A percentile compares a stretch with the other conserved stretches of the same genome.
Evolutionary conservation across 1,140 invertebrate species (phyloP).

Genomic region (Atta cephalotes): DNA sequence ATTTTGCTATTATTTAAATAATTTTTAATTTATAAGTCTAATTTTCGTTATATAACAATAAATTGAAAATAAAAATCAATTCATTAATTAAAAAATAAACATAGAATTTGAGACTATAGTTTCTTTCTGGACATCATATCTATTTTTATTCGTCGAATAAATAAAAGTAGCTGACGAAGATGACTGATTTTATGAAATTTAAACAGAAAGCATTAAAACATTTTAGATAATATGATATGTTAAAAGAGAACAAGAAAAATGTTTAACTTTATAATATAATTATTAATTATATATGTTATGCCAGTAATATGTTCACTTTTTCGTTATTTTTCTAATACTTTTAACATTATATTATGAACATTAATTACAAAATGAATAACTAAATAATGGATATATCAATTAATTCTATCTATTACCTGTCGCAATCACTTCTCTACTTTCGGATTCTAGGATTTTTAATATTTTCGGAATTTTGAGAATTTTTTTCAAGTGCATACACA

Average conservation of each 20-base stretch:
- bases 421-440: background rate
- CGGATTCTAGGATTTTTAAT: background rate
- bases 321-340: background rate
- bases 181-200: background rate
- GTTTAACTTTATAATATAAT: background rate
- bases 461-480: background rate
- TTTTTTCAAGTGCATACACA: no score
- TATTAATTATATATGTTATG: background rate
- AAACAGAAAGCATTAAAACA: background rate
- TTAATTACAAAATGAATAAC: background rate
- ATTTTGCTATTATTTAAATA: background rate
- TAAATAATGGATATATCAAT: background rate
- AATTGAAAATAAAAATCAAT: background rate
- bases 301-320: background rate
- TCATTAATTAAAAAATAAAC: background rate
- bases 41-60: background rate
- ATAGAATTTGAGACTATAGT: background rate
- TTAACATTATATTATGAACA: background rate
- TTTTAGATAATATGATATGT: background rate
- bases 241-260: background rate
- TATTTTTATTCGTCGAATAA: background rate
- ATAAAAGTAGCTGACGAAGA: background rate
- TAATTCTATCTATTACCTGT: background rate
- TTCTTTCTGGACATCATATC: background rate
- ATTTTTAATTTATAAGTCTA: background rate